Conservation (phyloP, 2,797 vertebrate genomes). For the Eospalax fontanierii region DNA sequence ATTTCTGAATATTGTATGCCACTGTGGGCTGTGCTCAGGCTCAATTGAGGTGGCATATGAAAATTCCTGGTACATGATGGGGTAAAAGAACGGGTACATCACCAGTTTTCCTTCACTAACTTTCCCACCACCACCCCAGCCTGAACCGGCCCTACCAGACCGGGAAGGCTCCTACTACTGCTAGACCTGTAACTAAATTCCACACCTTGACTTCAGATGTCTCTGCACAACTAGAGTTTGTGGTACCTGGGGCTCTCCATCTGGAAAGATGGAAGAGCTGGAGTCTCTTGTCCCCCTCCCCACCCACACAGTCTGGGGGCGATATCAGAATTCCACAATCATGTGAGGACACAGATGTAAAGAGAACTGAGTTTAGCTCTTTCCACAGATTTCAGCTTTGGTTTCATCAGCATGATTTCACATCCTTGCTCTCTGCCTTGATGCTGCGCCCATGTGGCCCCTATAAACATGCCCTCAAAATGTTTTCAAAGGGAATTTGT, state of each 20-base stretch:
- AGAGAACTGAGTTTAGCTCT: background rate
- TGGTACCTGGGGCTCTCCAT: background rate
- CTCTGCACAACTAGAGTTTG: background rate
- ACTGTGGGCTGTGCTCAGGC: background rate
- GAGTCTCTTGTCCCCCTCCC: background rate
- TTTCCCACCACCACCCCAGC: background rate
- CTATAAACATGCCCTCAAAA: slow-evolving; percentile 67
- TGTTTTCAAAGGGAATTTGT: slow-evolving; percentile 66
- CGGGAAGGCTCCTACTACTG: background rate
- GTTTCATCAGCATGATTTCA: slow-evolving; percentile 59
- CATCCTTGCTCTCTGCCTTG: slow-evolving; percentile 57
- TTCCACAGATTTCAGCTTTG: background rate
- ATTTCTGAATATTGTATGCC: slow-evolving; percentile 28
- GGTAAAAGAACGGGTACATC: background rate
- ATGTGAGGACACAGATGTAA: slow-evolving; percentile 1
- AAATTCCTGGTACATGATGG: background rate
- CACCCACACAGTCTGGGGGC: background rate
- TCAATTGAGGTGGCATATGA: background rate
- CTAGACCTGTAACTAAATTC: background rate
- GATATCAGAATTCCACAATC: background rate
- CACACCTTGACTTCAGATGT: background rate
- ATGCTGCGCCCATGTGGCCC: background rate
- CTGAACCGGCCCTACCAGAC: background rate
- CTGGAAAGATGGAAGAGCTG: too few relatives aligned
- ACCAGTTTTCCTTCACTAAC: background rate